Evolutionary conservation across 2,888 invertebrate species (phyloP), one percentile per base, ranked within the genome.

Genomic region (Phortica magna): DNA sequence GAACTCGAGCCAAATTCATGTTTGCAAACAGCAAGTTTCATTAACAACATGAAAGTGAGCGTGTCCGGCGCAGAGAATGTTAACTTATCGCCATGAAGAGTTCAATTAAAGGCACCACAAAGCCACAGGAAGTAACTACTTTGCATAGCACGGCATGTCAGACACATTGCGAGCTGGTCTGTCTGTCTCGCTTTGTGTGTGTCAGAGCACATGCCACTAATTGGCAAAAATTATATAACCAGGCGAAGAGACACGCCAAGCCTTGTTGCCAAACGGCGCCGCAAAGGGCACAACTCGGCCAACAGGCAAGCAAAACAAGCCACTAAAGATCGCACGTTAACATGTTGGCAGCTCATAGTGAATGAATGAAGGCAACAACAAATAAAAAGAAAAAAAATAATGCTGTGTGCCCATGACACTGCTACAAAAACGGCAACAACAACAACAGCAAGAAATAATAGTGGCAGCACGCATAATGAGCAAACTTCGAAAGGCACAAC

Each of bases 151-250:
- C 14, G 9, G 48, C 9, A 19, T 61, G 22, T 14, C 19, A 17
- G 61, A 19, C 22, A 31, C 31, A 31, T 61, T 0, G 9, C 19
- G 17, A 61, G 59, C 59, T 59, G 5, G 17, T 17, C 6, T 31
- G 3, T 31, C 59, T 19, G 7, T 17, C n/a, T 59, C 19, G 6
- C 19, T 19, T 2, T 48, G 9, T 14, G 48, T 48, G 9, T 48
- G 14, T 14, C 9, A 9, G 48, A 10, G 5, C 67, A 67, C 42
- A 42, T 9, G 43, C 17, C 10, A 67, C 67, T 67, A 67, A 67
- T 67, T 67, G 67, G 43, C 43, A 42, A 0, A 43, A 67, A n/a
- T 67, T 67, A 67, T 42, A 9, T 43, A 67, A 42, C 31, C 41
- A 41, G 65, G 41, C 17, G 39, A 41, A 41, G 65, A 14, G 65